Evolutionary conservation across 2,797 vertebrate species (phyloP).

Genomic region (Naso thynnoides): DNA sequence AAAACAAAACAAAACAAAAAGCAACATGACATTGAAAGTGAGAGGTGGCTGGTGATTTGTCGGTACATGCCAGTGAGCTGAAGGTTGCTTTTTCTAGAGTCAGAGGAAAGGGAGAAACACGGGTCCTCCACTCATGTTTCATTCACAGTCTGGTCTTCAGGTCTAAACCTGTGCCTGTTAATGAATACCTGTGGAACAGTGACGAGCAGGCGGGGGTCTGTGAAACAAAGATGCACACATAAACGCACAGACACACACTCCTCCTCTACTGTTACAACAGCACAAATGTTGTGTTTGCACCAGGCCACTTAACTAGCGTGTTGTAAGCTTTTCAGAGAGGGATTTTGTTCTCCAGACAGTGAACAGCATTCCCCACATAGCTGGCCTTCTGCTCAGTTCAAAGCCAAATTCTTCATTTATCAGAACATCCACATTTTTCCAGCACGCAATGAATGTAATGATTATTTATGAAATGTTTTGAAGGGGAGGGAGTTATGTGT

Average conservation of each 20-base stretch:
- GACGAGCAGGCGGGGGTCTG: conserved; percentile 42
- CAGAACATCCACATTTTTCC: no score
- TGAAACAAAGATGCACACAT: conserved; percentile 29
- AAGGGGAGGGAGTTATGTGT: no score
- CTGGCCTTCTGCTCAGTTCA: conserved; percentile 24
- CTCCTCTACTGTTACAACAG: conserved; percentile 29
- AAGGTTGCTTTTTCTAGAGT: conserved; percentile 50
- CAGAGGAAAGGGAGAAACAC: conserved; percentile 28
- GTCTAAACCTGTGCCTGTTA: conserved; percentile 76
- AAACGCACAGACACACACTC: conserved; percentile 27
- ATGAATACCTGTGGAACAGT: conserved; percentile 69
- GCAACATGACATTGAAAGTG: conserved; percentile 23
- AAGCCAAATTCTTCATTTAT: conserved; percentile 34
- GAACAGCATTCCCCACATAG: conserved; percentile 52
- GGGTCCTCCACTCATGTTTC: conserved; percentile 71
- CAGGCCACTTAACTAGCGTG: background rate
- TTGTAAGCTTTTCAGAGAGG: conserved; percentile 14
- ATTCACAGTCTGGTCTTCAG: conserved; percentile 69
- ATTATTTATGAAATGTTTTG: no score
- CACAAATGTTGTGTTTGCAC: conserved; percentile 16
- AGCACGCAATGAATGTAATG: no score
- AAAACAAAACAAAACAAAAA: no score
- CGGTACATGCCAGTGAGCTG: conserved; percentile 69
- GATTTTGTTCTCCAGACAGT: conserved; percentile 12
- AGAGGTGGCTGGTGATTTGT: conserved; percentile 59